These are phyloP conservation scores for Ranitomeya variabilis DNA, from an alignment of 2,113 vertebrate genomes.

Conservation along the genomic window DNA sequence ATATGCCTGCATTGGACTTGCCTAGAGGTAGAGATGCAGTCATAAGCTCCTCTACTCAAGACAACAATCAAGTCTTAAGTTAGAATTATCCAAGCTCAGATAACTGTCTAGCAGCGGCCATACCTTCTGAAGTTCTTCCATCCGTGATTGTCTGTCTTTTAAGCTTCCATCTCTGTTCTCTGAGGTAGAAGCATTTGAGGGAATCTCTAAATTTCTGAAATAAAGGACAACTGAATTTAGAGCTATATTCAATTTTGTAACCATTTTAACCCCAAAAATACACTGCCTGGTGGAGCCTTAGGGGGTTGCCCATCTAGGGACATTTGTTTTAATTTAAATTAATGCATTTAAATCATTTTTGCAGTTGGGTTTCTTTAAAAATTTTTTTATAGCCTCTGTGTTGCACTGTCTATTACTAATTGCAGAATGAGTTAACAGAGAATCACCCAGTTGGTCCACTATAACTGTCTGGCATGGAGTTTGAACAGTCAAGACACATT, in stretches of 20 bases:
- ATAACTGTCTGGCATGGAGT: too few species aligned
- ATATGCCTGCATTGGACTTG: too few species aligned
- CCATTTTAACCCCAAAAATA: neutral
- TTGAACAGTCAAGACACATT: too few species aligned
- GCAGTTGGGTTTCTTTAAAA: too few species aligned
- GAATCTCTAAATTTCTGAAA: neutral
- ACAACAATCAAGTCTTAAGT: neutral
- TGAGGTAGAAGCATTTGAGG: neutral
- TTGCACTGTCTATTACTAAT: too few species aligned
- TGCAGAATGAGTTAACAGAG: too few species aligned
- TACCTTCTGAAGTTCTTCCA: slow-evolving; percentile 54
- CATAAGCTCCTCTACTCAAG: neutral
- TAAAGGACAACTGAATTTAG: neutral
- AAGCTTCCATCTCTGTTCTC: neutral
- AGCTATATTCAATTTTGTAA: neutral
- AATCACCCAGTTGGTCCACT: too few species aligned
- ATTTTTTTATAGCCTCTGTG: too few species aligned
- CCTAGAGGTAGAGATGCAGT: neutral
- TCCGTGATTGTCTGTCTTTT: neutral
- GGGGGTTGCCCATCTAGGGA: too few species aligned
- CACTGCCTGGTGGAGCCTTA: too few species aligned
- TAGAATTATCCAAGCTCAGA: neutral
- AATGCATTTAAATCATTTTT: too few species aligned
- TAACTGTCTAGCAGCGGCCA: neutral
- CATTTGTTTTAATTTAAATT: too few species aligned